phyloP scores from a whole-genome alignment of 92 coral and sea anemone species.

The Ricordea florida region DNA sequence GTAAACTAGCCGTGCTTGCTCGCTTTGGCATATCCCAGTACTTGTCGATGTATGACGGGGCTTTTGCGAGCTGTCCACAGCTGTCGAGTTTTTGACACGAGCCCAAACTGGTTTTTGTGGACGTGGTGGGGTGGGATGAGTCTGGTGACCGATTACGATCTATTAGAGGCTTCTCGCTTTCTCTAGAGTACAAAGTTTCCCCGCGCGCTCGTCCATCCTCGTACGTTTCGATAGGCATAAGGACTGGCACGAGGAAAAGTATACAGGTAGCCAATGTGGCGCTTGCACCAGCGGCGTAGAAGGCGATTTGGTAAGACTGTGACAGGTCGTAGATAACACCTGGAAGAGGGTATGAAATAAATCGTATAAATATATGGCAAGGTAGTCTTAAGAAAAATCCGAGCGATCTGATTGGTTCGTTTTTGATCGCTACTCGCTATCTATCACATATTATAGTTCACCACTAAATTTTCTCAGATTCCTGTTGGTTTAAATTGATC shows the following conservation, averaged over 20 bases:
- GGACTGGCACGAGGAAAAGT: constrained; percentile 79
- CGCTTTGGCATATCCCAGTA: constrained; percentile 64
- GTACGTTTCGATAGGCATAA: constrained; percentile 68
- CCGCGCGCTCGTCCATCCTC: constrained; percentile 27
- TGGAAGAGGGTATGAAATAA: too few relatives aligned
- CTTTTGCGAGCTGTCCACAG: constrained; percentile 11
- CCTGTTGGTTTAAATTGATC: too few relatives aligned
- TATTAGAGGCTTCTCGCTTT: constrained; percentile 47
- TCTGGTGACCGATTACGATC: constrained; percentile 17
- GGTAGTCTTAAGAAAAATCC: too few relatives aligned
- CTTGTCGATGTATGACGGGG: constrained; percentile 39
- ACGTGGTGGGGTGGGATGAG: constrained; percentile 9
- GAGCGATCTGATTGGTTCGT: too few relatives aligned
- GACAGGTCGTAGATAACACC: constrained; percentile 84
- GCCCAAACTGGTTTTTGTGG: constrained; percentile 29
- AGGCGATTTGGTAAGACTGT: constrained; percentile 88
- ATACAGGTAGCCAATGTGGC: constrained; percentile 74
- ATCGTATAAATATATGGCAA: too few relatives aligned
- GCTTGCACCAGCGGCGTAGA: constrained; percentile 85
- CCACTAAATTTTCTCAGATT: too few relatives aligned
- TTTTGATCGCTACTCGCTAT: too few relatives aligned
- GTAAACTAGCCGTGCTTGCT: constrained; percentile 61
- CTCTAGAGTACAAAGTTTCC: constrained; percentile 15
- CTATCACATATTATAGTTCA: too few relatives aligned
- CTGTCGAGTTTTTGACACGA: constrained; percentile 30